Evolutionary conservation across 2,113 vertebrate species (phyloP).

Genomic region (Scatophagus argus): DNA sequence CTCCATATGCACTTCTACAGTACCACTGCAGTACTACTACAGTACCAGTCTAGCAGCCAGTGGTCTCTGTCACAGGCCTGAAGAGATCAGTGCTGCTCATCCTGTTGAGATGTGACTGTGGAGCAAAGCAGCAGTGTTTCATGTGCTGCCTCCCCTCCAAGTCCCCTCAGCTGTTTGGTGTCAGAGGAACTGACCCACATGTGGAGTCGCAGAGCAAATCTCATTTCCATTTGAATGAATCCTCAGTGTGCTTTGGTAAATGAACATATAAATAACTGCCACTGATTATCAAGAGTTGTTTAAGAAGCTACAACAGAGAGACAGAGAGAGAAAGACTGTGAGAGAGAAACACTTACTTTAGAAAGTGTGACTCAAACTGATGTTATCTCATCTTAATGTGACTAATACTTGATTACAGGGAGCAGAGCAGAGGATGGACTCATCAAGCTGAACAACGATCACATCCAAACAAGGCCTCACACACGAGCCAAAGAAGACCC

Average conservation of each 20-base stretch:
- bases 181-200: not conserved
- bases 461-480: not conserved
- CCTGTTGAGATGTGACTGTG: not conserved
- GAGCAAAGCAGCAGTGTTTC: not conserved
- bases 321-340: not conserved
- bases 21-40: no score
- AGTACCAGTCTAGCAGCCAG: not conserved
- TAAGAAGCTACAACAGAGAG: slow-evolving; percentile 4
- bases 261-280: slow-evolving; percentile 49
- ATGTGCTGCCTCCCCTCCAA: slow-evolving; percentile 7
- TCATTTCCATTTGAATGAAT: slow-evolving; percentile 9
- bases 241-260: slow-evolving; percentile 27
- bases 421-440: no score
- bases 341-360: not conserved
- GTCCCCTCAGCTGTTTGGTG: slow-evolving; percentile 14
- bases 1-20: not conserved
- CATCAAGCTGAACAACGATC: no score
- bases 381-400: not conserved
- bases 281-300: slow-evolving; percentile 39
- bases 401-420: not conserved
- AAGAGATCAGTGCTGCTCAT: not conserved
- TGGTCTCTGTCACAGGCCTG: not conserved
- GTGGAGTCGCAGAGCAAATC: not conserved
- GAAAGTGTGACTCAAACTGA: not conserved
- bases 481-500: not conserved